Percentiles rank a stretch among this genome's conserved stretches.
Evolutionary conservation across 2,797 vertebrate genomes (phyloP).

Genomic region (Chaunax sp.): DNA sequence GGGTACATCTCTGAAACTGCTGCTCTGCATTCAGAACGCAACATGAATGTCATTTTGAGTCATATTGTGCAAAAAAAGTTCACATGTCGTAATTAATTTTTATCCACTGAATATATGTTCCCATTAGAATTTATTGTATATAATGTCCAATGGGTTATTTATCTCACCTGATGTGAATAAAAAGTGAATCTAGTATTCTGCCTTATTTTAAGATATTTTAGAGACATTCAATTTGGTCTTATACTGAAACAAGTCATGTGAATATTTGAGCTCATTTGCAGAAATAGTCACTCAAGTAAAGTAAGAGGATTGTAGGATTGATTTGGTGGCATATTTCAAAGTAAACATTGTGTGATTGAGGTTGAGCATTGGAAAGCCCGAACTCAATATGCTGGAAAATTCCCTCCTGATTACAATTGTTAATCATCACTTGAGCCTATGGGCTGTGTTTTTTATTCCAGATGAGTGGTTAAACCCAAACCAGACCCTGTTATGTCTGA

Average conservation of each 20-base stretch:
- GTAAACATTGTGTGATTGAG: not conserved
- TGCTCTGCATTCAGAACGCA: not conserved
- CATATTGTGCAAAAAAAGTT: not conserved
- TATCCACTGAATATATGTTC: not conserved
- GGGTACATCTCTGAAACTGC: not conserved
- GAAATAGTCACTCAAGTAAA: not conserved
- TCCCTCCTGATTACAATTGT: constrained; percentile 3
- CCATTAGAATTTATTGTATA: not conserved
- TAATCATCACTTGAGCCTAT: constrained; percentile 43
- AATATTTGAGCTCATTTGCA: not conserved
- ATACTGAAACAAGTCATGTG: not conserved
- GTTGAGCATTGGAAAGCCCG: not conserved
- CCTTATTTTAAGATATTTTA: not conserved
- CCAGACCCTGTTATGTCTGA: constrained; percentile 16
- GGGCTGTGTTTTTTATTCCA: constrained; percentile 13
- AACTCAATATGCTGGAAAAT: constrained; percentile 15
- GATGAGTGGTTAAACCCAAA: constrained; percentile 37
- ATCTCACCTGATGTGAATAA: no score
- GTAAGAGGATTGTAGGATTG: not conserved
- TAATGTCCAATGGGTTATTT: no score
- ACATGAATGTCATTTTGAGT: not conserved
- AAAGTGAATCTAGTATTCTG: not conserved
- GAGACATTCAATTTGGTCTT: not conserved
- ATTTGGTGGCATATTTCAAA: not conserved
- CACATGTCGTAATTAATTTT: no score